phyloP scores from a whole-genome alignment of 2,888 invertebrate genomes.

The Drosophila recens region DNA sequence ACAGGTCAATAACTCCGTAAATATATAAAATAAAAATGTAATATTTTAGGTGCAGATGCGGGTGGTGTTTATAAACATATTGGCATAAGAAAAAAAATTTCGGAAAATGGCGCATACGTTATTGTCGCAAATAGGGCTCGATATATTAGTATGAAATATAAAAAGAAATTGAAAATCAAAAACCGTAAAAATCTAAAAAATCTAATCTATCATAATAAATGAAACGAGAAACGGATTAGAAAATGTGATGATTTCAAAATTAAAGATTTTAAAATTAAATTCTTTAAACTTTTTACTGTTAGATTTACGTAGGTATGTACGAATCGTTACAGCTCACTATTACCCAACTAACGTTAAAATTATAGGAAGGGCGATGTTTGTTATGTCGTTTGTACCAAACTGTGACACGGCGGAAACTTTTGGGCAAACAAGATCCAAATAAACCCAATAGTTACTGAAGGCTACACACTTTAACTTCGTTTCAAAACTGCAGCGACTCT shows the following conservation, averaged over 20 bases:
- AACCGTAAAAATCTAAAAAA: too few species aligned
- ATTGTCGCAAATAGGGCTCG: too few species aligned
- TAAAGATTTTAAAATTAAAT: neutral
- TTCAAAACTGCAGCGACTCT: slow-evolving; percentile 44
- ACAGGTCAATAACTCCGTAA: too few species aligned
- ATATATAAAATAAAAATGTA: too few species aligned
- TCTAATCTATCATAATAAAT: too few species aligned
- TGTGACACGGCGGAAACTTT: slow-evolving; percentile 36
- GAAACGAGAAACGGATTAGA: neutral
- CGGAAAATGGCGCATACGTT: too few species aligned
- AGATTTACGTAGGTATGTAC: neutral
- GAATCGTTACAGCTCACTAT: slow-evolving; percentile 18
- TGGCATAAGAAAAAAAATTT: too few species aligned
- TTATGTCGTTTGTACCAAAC: slow-evolving; percentile 35
- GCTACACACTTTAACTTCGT: slow-evolving; percentile 54
- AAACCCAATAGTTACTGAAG: slow-evolving; percentile 16
- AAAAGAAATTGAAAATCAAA: too few species aligned
- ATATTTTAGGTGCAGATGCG: too few species aligned
- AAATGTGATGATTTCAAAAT: neutral
- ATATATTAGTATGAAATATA: too few species aligned
- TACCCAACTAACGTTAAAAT: slow-evolving; percentile 14
- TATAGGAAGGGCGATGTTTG: slow-evolving; percentile 9
- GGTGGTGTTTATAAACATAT: too few species aligned
- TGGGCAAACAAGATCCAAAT: slow-evolving; percentile 30
- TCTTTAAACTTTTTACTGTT: neutral